phyloP scores from a whole-genome alignment of 2,888 invertebrate species.

The Toxonevra muliebris region DNA sequence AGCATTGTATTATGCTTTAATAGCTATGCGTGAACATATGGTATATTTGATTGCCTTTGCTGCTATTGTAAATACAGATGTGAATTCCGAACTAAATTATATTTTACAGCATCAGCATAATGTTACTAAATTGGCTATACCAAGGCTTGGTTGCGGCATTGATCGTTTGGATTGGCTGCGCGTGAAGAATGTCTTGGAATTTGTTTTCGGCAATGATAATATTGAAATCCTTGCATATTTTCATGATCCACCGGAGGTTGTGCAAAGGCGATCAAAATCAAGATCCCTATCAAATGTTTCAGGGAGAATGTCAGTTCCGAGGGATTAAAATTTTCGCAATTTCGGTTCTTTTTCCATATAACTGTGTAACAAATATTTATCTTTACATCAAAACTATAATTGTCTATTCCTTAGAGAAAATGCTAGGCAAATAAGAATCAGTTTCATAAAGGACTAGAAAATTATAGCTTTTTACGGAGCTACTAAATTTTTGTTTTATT shows the following conservation, averaged over 20 bases:
- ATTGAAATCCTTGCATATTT: slow-evolving; percentile 68
- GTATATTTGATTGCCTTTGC: slow-evolving; percentile 39
- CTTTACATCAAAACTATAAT: no score
- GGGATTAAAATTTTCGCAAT: no score
- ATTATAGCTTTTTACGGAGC: no score
- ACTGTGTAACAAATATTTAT: no score
- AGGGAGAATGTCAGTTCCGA: no score
- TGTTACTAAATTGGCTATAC: slow-evolving; percentile 71
- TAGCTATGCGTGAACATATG: slow-evolving; percentile 62
- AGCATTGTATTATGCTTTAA: slow-evolving; percentile 65
- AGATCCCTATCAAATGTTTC: not conserved
- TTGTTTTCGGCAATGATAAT: slow-evolving; percentile 66
- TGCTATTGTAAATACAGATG: slow-evolving; percentile 1
- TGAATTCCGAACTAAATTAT: not conserved
- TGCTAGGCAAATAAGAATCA: no score
- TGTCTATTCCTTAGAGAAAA: no score
- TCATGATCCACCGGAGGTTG: slow-evolving; percentile 49
- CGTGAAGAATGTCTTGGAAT: slow-evolving; percentile 65
- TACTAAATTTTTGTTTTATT: no score
- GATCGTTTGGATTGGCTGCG: slow-evolving; percentile 71
- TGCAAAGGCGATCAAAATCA: slow-evolving; percentile 22
- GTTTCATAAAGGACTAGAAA: no score
- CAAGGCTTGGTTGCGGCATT: slow-evolving; percentile 73
- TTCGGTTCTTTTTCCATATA: no score
- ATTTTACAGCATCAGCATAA: slow-evolving; percentile 59